A percentile compares a stretch with the other conserved stretches of the same genome.
These are phyloP conservation scores for Limnephilus lunatus DNA, from an alignment of 2,888 invertebrate species.

Conservation along the genomic window DNA sequence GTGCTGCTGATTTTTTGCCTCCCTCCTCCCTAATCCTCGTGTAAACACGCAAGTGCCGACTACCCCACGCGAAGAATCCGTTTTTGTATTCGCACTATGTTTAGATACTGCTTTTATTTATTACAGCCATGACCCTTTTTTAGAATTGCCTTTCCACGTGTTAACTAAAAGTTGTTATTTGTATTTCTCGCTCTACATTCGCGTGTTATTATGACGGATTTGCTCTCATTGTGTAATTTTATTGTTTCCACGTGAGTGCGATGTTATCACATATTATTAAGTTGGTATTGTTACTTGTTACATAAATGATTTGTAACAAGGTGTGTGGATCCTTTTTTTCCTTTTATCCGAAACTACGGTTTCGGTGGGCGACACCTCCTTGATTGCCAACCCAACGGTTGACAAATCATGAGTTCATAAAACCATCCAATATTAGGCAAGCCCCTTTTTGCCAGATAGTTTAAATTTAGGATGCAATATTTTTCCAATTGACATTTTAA, in stretches of 20 bases:
- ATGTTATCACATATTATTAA: background rate
- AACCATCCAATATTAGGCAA: too few species aligned
- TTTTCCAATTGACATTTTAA: too few species aligned
- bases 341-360: too few species aligned
- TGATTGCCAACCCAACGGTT: too few species aligned
- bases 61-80: constrained; percentile 18
- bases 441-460: too few species aligned
- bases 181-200: background rate
- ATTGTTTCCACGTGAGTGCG: background rate
- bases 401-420: too few species aligned
- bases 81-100: constrained; percentile 11
- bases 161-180: background rate
- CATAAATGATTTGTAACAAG: too few species aligned
- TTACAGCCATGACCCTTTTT: constrained; percentile 18
- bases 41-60: constrained; percentile 16
- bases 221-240: background rate
- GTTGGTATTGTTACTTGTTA: too few species aligned
- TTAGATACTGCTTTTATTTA: background rate
- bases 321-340: too few species aligned
- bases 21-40: background rate
- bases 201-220: background rate
- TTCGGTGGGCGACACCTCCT: too few species aligned
- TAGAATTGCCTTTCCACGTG: background rate
- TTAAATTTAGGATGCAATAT: too few species aligned
- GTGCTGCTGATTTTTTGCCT: background rate